phyloP scores from a whole-genome alignment of 2,797 vertebrate species.

The Pterois miles region DNA sequence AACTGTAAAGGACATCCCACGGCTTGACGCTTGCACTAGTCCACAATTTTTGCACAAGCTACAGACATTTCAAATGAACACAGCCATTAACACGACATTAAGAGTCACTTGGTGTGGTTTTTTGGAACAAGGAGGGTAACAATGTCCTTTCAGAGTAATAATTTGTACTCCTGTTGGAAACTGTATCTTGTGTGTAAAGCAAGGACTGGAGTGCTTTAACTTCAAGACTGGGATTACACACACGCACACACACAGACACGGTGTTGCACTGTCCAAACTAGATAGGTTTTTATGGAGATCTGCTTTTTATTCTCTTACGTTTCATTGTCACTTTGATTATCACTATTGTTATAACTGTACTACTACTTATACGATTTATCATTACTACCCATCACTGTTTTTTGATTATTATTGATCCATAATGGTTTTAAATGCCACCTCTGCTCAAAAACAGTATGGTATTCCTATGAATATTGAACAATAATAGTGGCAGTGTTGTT shows the following conservation, averaged over 20 bases:
- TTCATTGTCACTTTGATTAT: constrained; percentile 88
- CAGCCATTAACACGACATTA: constrained; percentile 69
- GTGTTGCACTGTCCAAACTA: constrained; percentile 86
- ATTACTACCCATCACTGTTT: constrained; percentile 87
- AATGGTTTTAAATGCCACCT: constrained; percentile 83
- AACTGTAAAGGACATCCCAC: constrained; percentile 81
- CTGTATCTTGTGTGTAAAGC: constrained; percentile 82
- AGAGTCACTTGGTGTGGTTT: constrained; percentile 69
- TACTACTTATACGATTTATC: constrained; percentile 86
- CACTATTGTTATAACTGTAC: constrained; percentile 88
- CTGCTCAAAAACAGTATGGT: constrained; percentile 79
- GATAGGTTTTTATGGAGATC: constrained; percentile 84
- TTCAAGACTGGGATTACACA: constrained; percentile 80
- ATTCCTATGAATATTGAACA: constrained; percentile 86
- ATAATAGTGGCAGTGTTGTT: constrained; percentile 87
- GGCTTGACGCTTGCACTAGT: constrained; percentile 84
- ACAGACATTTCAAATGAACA: constrained; percentile 74
- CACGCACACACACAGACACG: constrained; percentile 62
- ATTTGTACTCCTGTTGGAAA: constrained; percentile 69
- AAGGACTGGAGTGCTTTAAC: constrained; percentile 79
- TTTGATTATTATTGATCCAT: constrained; percentile 85
- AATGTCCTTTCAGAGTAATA: constrained; percentile 69
- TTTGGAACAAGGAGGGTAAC: constrained; percentile 52
- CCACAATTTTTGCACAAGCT: constrained; percentile 84
- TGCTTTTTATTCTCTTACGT: constrained; percentile 84